These are phyloP conservation scores for Anas capensis DNA, from an alignment of 2,797 vertebrate species.

Conservation along the genomic window DNA sequence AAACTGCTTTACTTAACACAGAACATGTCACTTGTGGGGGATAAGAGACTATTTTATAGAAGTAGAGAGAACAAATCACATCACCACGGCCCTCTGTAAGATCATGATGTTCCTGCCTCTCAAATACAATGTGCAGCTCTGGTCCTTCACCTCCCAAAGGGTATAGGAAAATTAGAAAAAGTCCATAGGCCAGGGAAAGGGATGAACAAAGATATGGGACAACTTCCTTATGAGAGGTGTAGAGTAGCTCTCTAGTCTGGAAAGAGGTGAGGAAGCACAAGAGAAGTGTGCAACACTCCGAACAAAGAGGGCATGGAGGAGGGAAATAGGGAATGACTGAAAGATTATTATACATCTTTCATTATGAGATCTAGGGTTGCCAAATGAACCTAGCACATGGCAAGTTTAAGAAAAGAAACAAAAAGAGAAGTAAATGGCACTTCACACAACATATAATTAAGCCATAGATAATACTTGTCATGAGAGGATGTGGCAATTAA, in stretches of 20 bases:
- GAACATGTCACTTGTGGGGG: background rate
- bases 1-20: background rate
- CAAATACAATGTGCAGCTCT: background rate
- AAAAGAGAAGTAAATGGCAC: background rate
- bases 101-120: background rate
- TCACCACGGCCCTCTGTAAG: background rate
- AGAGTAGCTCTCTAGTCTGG: background rate
- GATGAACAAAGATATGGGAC: background rate
- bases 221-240: background rate
- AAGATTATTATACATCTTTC: background rate
- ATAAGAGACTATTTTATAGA: background rate
- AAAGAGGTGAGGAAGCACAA: background rate
- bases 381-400: background rate
- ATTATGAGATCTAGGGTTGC: background rate
- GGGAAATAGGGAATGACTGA: background rate
- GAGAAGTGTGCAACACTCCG: background rate
- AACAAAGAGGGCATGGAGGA: background rate
- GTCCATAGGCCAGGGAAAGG: background rate
- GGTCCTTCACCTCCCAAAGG: background rate
- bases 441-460: background rate
- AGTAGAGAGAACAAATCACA: background rate
- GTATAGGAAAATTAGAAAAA: background rate
- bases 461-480: background rate
- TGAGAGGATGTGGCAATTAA: background rate
- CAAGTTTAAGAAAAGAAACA: slow-evolving; percentile 24